Percentiles rank a stretch among this genome's conserved stretches.
These are phyloP conservation scores for Quiscalus mexicanus DNA, from an alignment of 2,113 vertebrate species.

Conservation along the genomic window DNA sequence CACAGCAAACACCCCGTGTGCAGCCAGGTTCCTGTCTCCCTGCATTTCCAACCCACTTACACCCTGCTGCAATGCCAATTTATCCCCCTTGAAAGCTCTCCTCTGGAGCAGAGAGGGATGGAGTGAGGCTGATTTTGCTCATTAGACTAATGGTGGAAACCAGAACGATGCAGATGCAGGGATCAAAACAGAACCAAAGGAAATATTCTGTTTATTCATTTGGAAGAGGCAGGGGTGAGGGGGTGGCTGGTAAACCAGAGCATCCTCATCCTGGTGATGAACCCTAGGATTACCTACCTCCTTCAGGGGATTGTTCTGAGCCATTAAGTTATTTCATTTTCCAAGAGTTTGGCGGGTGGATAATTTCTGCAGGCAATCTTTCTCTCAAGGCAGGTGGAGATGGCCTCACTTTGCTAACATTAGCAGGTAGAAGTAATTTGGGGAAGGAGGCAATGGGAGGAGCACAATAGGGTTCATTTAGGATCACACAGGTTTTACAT, in stretches of 20 bases:
- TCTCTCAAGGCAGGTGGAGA: background rate
- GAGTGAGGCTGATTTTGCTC: background rate
- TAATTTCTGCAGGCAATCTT: background rate
- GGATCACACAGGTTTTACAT: background rate
- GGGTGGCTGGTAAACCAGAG: background rate
- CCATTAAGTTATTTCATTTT: conserved; percentile 42
- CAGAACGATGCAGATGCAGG: rapidly evolving
- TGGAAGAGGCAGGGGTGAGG: background rate
- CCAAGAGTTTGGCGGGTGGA: background rate
- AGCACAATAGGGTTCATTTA: conserved; percentile 56
- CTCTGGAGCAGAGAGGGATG: background rate
- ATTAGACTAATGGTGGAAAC: background rate
- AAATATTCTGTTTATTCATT: background rate
- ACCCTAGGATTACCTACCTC: conserved; percentile 18
- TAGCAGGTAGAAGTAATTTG: conserved; percentile 1
- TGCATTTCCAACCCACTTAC: background rate
- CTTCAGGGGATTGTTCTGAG: background rate
- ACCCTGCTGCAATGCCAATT: background rate
- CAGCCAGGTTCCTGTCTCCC: background rate
- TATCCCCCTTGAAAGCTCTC: background rate
- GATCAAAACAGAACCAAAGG: background rate
- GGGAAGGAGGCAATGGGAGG: background rate
- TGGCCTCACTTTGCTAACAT: background rate
- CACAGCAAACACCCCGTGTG: rapidly evolving
- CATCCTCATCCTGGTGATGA: background rate